Conservation (phyloP, 2,888 invertebrate genomes). For the Tipula helvola region DNA sequence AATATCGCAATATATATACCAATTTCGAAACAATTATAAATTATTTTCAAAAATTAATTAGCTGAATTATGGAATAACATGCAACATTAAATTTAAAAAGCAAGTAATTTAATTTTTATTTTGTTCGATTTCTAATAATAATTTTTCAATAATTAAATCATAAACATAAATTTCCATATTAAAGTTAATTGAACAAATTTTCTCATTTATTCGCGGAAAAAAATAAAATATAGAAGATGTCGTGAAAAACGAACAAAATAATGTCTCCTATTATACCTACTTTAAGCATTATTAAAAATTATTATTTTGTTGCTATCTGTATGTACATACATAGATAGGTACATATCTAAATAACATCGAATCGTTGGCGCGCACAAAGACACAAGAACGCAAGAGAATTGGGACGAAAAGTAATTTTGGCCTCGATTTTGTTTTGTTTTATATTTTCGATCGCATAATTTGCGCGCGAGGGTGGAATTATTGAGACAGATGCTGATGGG, state of each 20-base stretch:
- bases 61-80: background rate
- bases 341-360: background rate
- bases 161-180: background rate
- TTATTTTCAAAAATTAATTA: background rate
- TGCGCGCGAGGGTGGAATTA: background rate
- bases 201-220: background rate
- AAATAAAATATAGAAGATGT: background rate
- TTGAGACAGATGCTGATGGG: background rate
- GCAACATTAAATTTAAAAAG: background rate
- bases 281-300: background rate
- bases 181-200: background rate
- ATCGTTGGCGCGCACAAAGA: background rate
- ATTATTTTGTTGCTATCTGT: background rate
- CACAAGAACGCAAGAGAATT: background rate
- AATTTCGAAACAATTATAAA: too few relatives aligned
- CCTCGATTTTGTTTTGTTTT: background rate
- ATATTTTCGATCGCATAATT: background rate
- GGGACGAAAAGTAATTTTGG: background rate
- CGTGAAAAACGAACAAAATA: background rate
- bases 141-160: background rate
- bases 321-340: too few relatives aligned
- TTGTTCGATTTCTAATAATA: background rate
- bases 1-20: too few relatives aligned
- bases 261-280: background rate
- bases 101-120: background rate